These are phyloP conservation scores for Drosophila mimica DNA, from an alignment of 2,888 invertebrate species.

Conservation along the genomic window DNA sequence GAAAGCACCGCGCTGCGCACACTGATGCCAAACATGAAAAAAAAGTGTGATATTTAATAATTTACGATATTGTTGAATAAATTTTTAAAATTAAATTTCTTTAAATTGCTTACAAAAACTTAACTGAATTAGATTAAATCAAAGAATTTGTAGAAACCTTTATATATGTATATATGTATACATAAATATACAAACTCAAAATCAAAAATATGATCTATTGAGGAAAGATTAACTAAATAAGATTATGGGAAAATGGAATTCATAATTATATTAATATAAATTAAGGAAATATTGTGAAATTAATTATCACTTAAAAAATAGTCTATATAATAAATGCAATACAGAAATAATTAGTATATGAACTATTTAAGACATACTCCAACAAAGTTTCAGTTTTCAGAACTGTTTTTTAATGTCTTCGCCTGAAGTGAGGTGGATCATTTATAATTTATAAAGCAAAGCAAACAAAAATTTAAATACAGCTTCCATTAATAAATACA, in stretches of 20 bases:
- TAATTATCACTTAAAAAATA: not conserved
- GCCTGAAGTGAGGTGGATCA: accelerated
- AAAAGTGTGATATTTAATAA: not conserved
- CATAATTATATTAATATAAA: not conserved
- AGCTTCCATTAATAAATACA: not conserved
- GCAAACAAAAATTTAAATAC: not conserved
- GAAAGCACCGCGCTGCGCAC: conserved; percentile 40
- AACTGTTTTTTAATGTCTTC: no score
- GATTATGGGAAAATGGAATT: not conserved
- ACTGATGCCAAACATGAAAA: conserved; percentile 20
- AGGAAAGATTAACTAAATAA: no score
- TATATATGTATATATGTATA: not conserved
- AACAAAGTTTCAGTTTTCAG: not conserved
- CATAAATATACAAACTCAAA: not conserved
- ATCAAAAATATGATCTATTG: not conserved
- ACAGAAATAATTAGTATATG: not conserved
- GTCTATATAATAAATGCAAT: not conserved
- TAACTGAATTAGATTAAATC: not conserved
- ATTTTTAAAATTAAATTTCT: not conserved
- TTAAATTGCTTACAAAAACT: not conserved
- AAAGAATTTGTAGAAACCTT: not conserved
- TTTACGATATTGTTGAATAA: not conserved
- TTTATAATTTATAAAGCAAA: not conserved
- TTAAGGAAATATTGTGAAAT: not conserved
- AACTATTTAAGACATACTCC: not conserved